These are phyloP conservation scores for Drosophila paulistorum DNA, from an alignment of 1,140 invertebrate genomes.

Conservation along the genomic window DNA sequence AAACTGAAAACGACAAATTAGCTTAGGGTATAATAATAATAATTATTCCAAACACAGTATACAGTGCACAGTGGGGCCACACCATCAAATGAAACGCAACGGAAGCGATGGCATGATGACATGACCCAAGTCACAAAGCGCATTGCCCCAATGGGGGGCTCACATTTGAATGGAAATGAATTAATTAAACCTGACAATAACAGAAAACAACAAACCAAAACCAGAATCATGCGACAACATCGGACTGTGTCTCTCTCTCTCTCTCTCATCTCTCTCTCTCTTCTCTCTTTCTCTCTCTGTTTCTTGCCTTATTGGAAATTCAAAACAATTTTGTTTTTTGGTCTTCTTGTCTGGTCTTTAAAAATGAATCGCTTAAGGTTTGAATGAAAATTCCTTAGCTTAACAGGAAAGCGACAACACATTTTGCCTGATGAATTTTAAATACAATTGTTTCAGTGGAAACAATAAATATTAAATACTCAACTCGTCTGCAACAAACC, in stretches of 20 bases:
- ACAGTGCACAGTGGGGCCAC: constrained; percentile 20
- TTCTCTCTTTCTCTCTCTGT: background rate
- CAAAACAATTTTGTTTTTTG: constrained; percentile 21
- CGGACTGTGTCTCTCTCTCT: background rate
- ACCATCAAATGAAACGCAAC: constrained; percentile 1
- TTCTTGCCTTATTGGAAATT: constrained; percentile 20
- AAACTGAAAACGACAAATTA: constrained; percentile 36
- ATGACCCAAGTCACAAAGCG: constrained; percentile 5
- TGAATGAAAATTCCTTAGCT: constrained; percentile 23
- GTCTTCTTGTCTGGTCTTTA: background rate
- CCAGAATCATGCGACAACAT: constrained; percentile 21
- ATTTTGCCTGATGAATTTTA: constrained; percentile 31
- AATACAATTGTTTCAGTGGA: constrained; percentile 29
- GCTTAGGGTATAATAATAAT: constrained; percentile 17
- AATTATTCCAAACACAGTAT: constrained; percentile 25
- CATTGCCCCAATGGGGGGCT: background rate
- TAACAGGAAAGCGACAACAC: constrained; percentile 34
- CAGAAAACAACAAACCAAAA: constrained; percentile 23
- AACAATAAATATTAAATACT: constrained; percentile 32
- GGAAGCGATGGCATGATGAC: constrained; percentile 17
- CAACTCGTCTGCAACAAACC: constrained; percentile 13
- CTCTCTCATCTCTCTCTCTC: background rate
- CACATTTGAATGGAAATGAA: constrained; percentile 12
- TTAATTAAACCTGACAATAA: constrained; percentile 21
- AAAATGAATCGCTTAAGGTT: constrained; percentile 31